A percentile compares a stretch with the other conserved stretches of the same genome.
phyloP scores from a whole-genome alignment of 2,888 invertebrate genomes.

The Seira sanloemensis region DNA sequence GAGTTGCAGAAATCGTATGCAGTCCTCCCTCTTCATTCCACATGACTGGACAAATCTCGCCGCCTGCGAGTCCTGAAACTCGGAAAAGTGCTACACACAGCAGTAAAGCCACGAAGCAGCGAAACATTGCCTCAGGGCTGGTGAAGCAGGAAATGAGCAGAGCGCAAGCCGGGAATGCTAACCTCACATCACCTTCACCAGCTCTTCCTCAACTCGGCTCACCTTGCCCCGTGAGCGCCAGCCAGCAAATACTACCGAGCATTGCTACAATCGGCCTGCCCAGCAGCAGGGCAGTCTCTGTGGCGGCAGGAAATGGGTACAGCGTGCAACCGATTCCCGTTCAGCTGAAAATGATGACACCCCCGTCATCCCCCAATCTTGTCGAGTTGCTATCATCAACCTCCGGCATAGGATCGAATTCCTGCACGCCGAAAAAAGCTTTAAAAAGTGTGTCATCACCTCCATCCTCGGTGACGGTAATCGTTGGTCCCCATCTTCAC shows the following conservation, averaged over 20 bases:
- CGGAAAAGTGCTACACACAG: conserved; percentile 12
- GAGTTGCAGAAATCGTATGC: conserved; percentile 27
- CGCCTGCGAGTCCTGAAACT: conserved; percentile 76
- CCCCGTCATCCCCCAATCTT: conserved; percentile 78
- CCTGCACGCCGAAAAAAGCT: conserved; percentile 18
- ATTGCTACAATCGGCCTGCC: conserved; percentile 70
- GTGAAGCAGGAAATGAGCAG: background rate
- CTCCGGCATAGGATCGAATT: conserved; percentile 40
- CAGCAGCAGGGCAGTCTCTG: conserved; percentile 48
- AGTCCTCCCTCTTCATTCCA: conserved; percentile 61
- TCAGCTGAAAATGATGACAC: conserved; percentile 77
- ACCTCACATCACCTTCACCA: background rate
- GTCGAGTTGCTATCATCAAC: conserved; percentile 75
- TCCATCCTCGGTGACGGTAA: conserved; percentile 33
- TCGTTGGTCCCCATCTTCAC: conserved; percentile 29
- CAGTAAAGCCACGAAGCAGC: background rate
- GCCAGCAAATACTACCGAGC: conserved; percentile 67
- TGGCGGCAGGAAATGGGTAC: conserved; percentile 36
- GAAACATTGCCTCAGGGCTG: conserved; percentile 3
- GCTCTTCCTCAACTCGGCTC: conserved; percentile 30
- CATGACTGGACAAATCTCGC: conserved; percentile 75
- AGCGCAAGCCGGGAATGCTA: conserved; percentile 16
- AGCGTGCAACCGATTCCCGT: conserved; percentile 67
- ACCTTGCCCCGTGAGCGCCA: conserved; percentile 51
- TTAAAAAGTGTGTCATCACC: conserved; percentile 27